Conservation (phyloP, 2,888 invertebrate genomes). For the Eupithecia vulgata region DNA sequence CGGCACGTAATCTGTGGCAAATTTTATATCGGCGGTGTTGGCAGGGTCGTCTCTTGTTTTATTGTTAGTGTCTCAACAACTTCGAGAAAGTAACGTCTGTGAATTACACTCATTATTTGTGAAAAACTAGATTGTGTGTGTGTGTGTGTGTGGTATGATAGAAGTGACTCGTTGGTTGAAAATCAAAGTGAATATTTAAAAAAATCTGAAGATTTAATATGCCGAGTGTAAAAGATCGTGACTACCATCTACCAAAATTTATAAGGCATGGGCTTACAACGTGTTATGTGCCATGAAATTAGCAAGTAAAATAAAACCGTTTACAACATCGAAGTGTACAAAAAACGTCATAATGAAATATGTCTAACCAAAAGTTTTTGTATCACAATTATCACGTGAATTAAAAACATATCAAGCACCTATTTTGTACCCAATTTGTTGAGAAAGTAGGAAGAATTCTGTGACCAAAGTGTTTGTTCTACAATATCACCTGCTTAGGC, state of each 20-base stretch:
- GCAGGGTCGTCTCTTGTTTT: slow-evolving; percentile 54
- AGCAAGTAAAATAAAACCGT: neutral
- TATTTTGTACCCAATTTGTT: neutral
- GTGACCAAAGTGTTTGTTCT: neutral
- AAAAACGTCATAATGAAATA: neutral
- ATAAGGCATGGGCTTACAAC: neutral
- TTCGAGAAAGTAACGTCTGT: slow-evolving; percentile 58
- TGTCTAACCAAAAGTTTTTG: neutral
- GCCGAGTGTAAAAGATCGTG: neutral
- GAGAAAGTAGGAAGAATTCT: no score
- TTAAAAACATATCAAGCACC: neutral
- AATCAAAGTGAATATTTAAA: neutral
- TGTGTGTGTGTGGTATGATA: neutral
- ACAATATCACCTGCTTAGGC: neutral
- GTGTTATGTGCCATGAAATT: neutral
- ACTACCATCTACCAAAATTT: neutral
- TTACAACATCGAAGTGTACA: neutral
- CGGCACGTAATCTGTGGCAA: slow-evolving; percentile 63
- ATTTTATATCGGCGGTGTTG: slow-evolving; percentile 65
- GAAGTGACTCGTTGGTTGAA: neutral
- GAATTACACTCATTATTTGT: slow-evolving; percentile 24
- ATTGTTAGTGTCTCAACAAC: slow-evolving; percentile 53
- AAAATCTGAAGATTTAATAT: neutral
- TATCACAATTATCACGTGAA: neutral
- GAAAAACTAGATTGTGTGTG: neutral